A percentile compares a stretch with the other conserved stretches of the same genome.
These are phyloP conservation scores for Speoplatyrhinus poulsoni DNA, from an alignment of 2,113 vertebrate genomes.

Conservation along the genomic window DNA sequence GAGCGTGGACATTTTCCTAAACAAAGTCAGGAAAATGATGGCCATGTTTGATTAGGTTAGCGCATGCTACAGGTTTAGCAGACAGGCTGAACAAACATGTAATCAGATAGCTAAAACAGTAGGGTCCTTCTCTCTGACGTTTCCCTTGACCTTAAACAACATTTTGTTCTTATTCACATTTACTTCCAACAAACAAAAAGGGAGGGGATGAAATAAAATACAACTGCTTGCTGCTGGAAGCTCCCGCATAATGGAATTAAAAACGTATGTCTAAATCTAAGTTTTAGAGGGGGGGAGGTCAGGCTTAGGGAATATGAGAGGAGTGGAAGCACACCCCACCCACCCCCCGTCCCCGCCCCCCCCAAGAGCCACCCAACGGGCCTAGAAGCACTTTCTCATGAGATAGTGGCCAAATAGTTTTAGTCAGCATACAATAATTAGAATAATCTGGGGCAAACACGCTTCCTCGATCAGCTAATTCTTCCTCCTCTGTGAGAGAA, in stretches of 20 bases:
- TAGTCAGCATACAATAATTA: constrained; percentile 72
- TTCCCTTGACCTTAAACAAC: constrained; percentile 70
- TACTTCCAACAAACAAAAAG: constrained; percentile 65
- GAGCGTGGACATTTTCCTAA: constrained; percentile 62
- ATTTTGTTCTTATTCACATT: constrained; percentile 68
- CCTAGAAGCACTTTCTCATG: constrained; percentile 59
- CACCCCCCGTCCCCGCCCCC: too few relatives aligned
- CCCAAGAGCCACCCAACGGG: constrained; percentile 29
- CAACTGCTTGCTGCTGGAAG: constrained; percentile 65
- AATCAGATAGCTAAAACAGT: constrained; percentile 70
- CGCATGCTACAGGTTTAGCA: constrained; percentile 63
- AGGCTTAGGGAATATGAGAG: constrained; percentile 45
- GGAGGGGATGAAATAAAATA: constrained; percentile 63
- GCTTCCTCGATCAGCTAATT: constrained; percentile 69
- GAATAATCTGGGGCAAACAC: constrained; percentile 71
- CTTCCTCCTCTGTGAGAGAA: constrained; percentile 60
- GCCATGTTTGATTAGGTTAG: constrained; percentile 70
- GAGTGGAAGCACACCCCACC: constrained; percentile 31
- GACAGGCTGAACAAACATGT: constrained; percentile 71
- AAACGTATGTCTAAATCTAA: constrained; percentile 66
- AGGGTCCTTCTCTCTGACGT: constrained; percentile 51
- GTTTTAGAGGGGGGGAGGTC: constrained; percentile 42
- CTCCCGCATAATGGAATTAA: constrained; percentile 62
- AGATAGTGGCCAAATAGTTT: constrained; percentile 70
- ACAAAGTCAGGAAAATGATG: constrained; percentile 63